A percentile compares a stretch with the other conserved stretches of the same genome.
Conservation (phyloP, 2,797 vertebrate species). For the Falco concolor region DNA sequence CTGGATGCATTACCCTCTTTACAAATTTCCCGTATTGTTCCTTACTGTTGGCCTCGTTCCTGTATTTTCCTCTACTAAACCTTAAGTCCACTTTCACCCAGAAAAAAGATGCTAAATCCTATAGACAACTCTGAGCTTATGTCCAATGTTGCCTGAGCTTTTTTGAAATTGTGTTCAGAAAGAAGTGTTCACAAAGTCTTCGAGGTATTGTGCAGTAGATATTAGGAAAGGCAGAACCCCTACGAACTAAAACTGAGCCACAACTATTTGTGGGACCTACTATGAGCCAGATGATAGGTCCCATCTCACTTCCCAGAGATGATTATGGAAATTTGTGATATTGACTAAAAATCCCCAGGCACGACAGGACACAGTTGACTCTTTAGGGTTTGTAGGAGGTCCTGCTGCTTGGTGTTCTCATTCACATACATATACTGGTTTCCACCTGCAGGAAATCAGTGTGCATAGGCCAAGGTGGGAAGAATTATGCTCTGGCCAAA, state of each 20-base stretch:
- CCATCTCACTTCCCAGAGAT: neutral
- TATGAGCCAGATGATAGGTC: neutral
- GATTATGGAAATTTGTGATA: neutral
- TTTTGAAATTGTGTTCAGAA: neutral
- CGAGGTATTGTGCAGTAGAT: neutral
- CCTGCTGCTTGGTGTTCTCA: neutral
- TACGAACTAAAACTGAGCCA: neutral
- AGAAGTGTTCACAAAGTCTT: neutral
- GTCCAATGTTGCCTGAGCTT: neutral
- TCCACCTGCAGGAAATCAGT: neutral
- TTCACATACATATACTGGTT: no score
- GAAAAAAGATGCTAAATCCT: neutral
- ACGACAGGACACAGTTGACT: fast-evolving
- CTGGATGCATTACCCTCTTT: neutral
- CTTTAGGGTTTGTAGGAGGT: neutral
- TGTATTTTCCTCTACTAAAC: neutral
- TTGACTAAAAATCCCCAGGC: neutral
- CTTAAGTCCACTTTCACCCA: neutral
- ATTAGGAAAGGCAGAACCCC: neutral
- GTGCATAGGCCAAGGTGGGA: neutral
- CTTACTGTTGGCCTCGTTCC: neutral
- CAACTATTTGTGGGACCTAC: neutral
- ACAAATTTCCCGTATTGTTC: neutral
- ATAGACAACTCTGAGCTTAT: neutral
- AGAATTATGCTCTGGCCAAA: neutral